Conservation (phyloP, 1,140 invertebrate species). For the Protaetia brevitarsis region DNA sequence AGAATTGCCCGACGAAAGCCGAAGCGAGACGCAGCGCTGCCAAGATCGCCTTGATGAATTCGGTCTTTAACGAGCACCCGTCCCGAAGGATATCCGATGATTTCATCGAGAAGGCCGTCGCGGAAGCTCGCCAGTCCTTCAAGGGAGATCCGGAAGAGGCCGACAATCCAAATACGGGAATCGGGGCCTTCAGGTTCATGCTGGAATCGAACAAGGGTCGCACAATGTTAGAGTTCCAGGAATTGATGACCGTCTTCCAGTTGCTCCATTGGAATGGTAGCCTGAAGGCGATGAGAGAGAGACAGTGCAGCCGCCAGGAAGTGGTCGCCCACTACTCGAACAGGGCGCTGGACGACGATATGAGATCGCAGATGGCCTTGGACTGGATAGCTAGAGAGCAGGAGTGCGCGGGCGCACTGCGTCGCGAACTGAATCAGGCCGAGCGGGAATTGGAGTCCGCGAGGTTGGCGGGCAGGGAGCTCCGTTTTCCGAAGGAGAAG, state of each 20-base stretch:
- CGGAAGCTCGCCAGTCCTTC: constrained; percentile 76
- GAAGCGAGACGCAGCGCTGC: constrained; percentile 90
- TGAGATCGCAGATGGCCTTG: constrained; percentile 93
- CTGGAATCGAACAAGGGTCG: constrained; percentile 88
- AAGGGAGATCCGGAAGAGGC: constrained; percentile 66
- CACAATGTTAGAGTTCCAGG: constrained; percentile 95
- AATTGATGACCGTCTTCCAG: constrained; percentile 95
- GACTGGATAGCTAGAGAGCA: constrained; percentile 92
- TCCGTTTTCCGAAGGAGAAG: constrained; percentile 93
- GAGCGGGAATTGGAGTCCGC: constrained; percentile 89
- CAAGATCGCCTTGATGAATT: constrained; percentile 96
- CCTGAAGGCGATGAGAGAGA: constrained; percentile 85
- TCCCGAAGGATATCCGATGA: constrained; percentile 89
- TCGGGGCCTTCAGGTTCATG: constrained; percentile 94
- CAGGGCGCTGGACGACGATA: constrained; percentile 85
- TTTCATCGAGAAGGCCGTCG: constrained; percentile 90
- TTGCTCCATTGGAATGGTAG: constrained; percentile 95
- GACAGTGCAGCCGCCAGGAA: constrained; percentile 91
- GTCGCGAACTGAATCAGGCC: constrained; percentile 75
- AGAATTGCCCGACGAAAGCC: constrained; percentile 93
- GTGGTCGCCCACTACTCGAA: constrained; percentile 94
- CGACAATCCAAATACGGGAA: constrained; percentile 78
- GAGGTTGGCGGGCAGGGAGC: constrained; percentile 81
- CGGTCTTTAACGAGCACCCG: constrained; percentile 95
- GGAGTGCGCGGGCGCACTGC: constrained; percentile 74